A percentile compares a stretch with the other conserved stretches of the same genome.
phyloP scores from a whole-genome alignment of 2,797 vertebrate genomes.

The Chiloscyllium punctatum region DNA sequence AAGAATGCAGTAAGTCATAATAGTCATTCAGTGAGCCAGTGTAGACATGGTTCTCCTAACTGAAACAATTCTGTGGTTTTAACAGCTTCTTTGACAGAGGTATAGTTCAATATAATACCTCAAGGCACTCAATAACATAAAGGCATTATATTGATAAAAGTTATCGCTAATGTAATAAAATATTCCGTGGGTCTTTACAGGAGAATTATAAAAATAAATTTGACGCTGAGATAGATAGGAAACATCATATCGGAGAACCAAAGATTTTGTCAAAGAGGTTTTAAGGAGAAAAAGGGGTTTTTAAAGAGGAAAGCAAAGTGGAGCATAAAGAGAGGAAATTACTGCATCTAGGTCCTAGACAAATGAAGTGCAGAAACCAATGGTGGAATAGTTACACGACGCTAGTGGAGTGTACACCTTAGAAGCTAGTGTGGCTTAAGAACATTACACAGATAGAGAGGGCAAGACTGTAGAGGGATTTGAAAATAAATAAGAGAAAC shows the following conservation, averaged over 20 bases:
- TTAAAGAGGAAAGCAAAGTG: not conserved
- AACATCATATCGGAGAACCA: not conserved
- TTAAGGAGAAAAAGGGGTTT: not conserved
- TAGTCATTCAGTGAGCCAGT: too few species aligned
- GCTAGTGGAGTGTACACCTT: not conserved
- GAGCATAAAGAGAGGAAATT: not conserved
- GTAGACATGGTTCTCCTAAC: too few species aligned
- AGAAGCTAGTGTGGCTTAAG: too few species aligned
- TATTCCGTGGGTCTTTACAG: not conserved
- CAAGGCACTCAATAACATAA: too few species aligned
- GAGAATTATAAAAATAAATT: not conserved
- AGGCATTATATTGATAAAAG: too few species aligned
- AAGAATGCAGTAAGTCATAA: too few species aligned
- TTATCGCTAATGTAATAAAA: not conserved
- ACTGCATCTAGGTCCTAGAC: not conserved
- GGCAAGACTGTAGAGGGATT: too few species aligned
- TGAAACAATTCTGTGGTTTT: constrained; percentile 35
- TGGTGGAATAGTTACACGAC: not conserved
- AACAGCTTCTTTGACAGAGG: constrained; percentile 53
- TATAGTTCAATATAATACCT: not conserved
- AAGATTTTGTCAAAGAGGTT: not conserved
- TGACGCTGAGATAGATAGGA: too few species aligned
- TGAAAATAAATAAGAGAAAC: too few species aligned
- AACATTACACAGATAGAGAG: too few species aligned
- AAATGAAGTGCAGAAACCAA: not conserved